phyloP scores from a whole-genome alignment of 2,797 vertebrate species.

The Amblyopsis hoosieri region DNA sequence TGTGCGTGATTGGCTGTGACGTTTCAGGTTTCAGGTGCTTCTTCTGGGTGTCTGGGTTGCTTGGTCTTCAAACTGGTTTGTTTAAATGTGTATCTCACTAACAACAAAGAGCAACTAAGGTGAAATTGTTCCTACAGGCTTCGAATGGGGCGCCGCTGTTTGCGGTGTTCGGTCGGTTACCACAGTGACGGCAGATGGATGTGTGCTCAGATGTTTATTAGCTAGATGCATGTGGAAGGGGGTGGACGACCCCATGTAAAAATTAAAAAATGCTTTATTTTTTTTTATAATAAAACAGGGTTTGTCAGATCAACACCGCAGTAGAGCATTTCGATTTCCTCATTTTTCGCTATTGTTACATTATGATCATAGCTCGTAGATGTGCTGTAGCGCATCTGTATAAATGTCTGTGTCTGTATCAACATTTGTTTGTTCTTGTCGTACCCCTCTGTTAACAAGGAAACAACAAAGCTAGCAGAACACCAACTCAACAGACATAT shows the following conservation, averaged over 20 bases:
- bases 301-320: conserved; percentile 76
- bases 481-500: conserved; percentile 27
- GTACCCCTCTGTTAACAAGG: conserved; percentile 19
- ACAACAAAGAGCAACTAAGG: background rate
- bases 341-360: conserved; percentile 40
- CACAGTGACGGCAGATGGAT: conserved; percentile 36
- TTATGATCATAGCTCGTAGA: conserved; percentile 30
- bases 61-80: conserved; percentile 19
- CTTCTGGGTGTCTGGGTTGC: conserved; percentile 3
- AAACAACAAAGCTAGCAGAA: conserved; percentile 30
- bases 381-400: conserved; percentile 31
- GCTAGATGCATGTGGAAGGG: conserved; percentile 23
- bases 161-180: conserved; percentile 39
- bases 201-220: conserved; percentile 40
- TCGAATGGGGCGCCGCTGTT: conserved; percentile 24
- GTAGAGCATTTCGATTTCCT: conserved; percentile 65
- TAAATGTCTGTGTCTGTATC: conserved; percentile 1
- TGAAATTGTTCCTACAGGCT: background rate
- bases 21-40: conserved; percentile 30
- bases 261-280: conserved; percentile 79
- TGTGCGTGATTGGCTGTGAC: conserved; percentile 25
- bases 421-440: conserved; percentile 1
- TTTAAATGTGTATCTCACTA: conserved; percentile 27
- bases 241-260: conserved; percentile 45
- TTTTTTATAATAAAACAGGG: conserved; percentile 78